Base-by-base conservation (phyloP, 2,888 invertebrate genomes). In the Amiota communis region DNA sequence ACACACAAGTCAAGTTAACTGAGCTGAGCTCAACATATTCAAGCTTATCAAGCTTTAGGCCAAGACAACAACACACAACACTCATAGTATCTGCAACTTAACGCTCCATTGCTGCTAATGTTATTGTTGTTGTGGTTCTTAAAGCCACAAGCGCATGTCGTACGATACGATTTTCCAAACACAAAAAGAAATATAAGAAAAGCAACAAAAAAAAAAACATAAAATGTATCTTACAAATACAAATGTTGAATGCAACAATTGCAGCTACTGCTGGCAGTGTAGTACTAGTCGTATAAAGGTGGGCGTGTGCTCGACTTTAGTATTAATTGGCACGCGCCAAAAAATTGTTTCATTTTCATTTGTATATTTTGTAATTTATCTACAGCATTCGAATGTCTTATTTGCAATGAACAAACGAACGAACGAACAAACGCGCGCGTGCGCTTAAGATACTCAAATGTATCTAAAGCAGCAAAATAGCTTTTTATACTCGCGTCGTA, bases 281-380 rank as follows among this genome's bases (percentile, higher is more conserved):
- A n/a, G n/a, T n/a, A n/a, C n/a, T n/a, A n/a, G n/a, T n/a, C n/a
- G 57, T 63, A 72, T 75, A 76, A 76, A 72, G 72, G 61, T 72
- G 73, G 76, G 73, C 73, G 63, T 73, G 59, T 49, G 71, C 68
- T 59, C 70, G 47, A 63, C 61, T 49, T 63, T 36, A 57, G 71
- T 36, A 79, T 82, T 81, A 82, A 81, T 81, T 83, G 83, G 83
- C 83, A 83, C 83, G 84, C 84, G 83, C 83, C 83, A 81, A 80
- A 79, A 76, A 74, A 68, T 65, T 63, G 59, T 15, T 63, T 36
- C 36, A n/a, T n/a, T 53, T 53, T 53, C n/a, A 36, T 36, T 36
- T 36, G 6, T 36, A 4, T 36, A 4, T 36, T 36, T 2, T 36
- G 36, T 36, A 36, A 36, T 36, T 36, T 36, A 36, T 36, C 36